Evolutionary conservation across 2,888 invertebrate species (phyloP).

Genomic region (Epistrophe eligans): DNA sequence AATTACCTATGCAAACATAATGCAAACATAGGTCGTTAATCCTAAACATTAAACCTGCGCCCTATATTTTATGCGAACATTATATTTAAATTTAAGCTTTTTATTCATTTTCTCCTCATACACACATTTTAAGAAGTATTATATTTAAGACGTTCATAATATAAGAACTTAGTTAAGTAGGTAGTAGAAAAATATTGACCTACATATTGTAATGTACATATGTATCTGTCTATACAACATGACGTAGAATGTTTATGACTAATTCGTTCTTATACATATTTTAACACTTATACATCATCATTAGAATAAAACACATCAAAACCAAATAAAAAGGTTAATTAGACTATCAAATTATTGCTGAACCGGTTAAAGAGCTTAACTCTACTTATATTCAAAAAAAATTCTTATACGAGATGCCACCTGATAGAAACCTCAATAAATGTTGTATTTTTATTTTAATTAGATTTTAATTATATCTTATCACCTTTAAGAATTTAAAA

Average conservation of each 20-base stretch:
- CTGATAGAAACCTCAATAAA: neutral
- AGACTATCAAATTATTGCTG: conserved; percentile 28
- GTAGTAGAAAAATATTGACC: neutral
- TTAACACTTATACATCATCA: neutral
- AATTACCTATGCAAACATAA: no score
- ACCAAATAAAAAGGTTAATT: conserved; percentile 3
- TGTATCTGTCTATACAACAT: no score
- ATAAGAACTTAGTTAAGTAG: neutral
- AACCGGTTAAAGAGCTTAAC: neutral
- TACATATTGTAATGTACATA: neutral
- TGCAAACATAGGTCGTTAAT: neutral
- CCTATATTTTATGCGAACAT: conserved; percentile 4
- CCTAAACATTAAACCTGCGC: neutral
- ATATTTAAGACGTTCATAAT: neutral
- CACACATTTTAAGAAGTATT: neutral
- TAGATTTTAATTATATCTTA: neutral
- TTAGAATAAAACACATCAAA: neutral
- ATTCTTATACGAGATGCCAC: neutral
- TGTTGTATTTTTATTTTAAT: neutral
- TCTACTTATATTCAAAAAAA: neutral
- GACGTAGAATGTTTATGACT: neutral
- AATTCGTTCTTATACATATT: neutral
- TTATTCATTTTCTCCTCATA: neutral
- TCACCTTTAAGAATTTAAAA: neutral
- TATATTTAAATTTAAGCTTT: neutral